phyloP scores from a whole-genome alignment of 2,888 invertebrate genomes.

The Dendrolimus houi region DNA sequence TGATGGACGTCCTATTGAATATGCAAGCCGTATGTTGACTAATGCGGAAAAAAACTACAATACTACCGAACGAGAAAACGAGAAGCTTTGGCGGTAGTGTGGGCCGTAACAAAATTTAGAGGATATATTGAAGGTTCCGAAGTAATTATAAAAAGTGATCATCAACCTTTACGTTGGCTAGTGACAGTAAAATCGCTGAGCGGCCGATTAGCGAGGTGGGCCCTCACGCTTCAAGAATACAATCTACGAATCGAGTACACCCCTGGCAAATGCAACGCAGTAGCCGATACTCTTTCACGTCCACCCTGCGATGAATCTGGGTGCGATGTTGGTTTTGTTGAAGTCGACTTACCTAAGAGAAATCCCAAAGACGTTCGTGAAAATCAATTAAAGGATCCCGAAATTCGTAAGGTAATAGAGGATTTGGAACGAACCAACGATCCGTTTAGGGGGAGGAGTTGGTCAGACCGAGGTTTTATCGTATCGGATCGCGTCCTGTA shows the following conservation, averaged over 20 bases:
- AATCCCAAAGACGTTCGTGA: not conserved
- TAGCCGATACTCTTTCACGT: constrained; percentile 15
- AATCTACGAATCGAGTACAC: constrained; percentile 10
- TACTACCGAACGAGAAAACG: constrained; percentile 7
- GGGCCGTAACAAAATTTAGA: constrained; percentile 1
- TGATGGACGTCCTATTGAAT: constrained; percentile 13
- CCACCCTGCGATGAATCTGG: constrained; percentile 8
- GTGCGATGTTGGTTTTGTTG: constrained; percentile 5
- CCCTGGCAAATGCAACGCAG: constrained; percentile 9
- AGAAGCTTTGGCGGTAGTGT: constrained; percentile 4
- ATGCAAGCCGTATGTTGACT: constrained; percentile 11
- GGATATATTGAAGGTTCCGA: constrained; percentile 3
- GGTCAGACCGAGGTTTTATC: too few relatives aligned
- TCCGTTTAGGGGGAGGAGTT: not conserved
- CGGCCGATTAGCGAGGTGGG: constrained; percentile 11
- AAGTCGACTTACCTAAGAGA: not conserved
- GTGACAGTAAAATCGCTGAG: constrained; percentile 6
- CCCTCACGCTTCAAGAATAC: constrained; percentile 14
- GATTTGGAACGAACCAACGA: not conserved
- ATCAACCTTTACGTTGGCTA: constrained; percentile 12
- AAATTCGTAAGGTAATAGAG: not conserved
- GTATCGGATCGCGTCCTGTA: not conserved
- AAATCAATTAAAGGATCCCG: not conserved
- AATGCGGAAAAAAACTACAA: constrained; percentile 10
- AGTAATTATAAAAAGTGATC: constrained; percentile 11